Conservation (phyloP, 2,888 invertebrate species). For the Metallyticus violacea region DNA sequence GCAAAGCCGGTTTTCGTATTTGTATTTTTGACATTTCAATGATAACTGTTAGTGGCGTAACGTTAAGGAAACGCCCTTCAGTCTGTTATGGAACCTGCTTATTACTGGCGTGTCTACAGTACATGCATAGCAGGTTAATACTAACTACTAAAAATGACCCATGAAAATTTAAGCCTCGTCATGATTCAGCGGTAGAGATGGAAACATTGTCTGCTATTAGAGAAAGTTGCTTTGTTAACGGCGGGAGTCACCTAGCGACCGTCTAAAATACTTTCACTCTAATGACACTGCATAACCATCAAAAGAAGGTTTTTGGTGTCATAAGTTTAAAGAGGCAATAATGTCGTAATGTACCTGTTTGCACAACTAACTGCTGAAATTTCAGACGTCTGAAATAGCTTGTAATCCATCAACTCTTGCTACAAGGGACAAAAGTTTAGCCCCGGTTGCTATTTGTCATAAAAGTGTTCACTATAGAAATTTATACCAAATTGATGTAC, state of each 20-base stretch:
- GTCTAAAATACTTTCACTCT: neutral
- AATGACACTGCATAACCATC: neutral
- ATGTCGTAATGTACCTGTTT: neutral
- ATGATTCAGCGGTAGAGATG: neutral
- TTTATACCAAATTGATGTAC: no score
- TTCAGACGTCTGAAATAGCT: no score
- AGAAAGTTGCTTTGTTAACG: neutral
- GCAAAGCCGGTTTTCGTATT: no score
- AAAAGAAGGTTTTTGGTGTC: neutral
- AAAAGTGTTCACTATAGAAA: no score
- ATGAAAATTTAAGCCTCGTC: neutral
- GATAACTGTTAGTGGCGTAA: neutral
- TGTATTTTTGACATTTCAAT: neutral
- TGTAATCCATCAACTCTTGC: no score
- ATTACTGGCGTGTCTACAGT: no score
- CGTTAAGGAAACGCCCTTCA: neutral
- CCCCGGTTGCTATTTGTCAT: no score
- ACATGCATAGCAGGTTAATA: no score
- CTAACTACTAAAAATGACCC: no score
- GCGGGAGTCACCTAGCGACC: neutral
- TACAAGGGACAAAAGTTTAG: no score
- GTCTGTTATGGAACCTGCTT: no score
- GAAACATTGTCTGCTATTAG: no score
- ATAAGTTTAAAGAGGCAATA: neutral
- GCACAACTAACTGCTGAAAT: neutral